Conservation (phyloP, 2,797 vertebrate genomes). For the Danio tinwini region DNA sequence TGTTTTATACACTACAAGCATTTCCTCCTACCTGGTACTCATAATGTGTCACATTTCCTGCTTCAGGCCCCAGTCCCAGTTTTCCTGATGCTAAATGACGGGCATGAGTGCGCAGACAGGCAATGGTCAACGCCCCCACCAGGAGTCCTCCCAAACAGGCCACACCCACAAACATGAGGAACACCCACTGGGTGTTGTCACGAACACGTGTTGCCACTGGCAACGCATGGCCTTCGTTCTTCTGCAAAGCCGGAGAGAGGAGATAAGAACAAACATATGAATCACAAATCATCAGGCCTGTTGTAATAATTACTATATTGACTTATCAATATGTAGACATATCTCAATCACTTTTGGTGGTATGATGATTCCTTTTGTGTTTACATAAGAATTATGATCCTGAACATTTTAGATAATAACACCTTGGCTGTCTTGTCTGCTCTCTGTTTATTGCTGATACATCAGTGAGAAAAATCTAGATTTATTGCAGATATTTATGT, state of each 20-base stretch:
- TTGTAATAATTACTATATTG: too few species aligned
- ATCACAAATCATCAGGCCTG: not conserved
- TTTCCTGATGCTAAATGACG: conserved; percentile 87
- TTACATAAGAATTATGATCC: too few species aligned
- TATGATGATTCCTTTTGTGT: too few species aligned
- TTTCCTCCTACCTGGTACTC: conserved; percentile 89
- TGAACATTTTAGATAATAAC: too few species aligned
- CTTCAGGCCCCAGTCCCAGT: conserved; percentile 89
- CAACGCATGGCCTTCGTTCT: conserved; percentile 73
- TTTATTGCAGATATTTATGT: too few species aligned
- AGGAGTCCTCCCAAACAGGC: conserved; percentile 86
- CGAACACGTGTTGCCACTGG: conserved; percentile 74
- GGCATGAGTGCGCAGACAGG: conserved; percentile 88
- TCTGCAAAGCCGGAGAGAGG: conserved; percentile 68
- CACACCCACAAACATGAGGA: conserved; percentile 86
- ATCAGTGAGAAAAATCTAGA: too few species aligned
- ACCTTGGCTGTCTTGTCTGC: too few species aligned
- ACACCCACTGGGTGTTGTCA: conserved; percentile 82
- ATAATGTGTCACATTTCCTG: conserved; percentile 86
- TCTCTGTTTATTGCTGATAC: too few species aligned
- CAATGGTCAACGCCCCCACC: conserved; percentile 80
- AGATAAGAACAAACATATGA: conserved; percentile 2
- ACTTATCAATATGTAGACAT: too few species aligned
- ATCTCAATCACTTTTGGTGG: too few species aligned
- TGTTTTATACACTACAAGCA: not conserved